Evolutionary conservation across 2,888 invertebrate species (phyloP).

Genomic region (Melanargia galathea): DNA sequence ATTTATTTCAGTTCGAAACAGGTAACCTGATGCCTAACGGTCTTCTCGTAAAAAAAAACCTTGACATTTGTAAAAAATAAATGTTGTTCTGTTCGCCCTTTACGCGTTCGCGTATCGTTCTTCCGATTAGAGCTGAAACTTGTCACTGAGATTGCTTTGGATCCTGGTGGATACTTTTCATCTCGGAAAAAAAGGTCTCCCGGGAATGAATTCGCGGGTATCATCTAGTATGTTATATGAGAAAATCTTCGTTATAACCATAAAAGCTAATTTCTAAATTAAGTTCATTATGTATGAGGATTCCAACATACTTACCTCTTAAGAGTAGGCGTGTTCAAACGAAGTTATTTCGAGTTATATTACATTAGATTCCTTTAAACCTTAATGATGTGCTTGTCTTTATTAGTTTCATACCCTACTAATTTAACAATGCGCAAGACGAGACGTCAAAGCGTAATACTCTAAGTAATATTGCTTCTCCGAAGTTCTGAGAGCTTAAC

Average conservation of each 20-base stretch:
- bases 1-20: conserved; percentile 9
- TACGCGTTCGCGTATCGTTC: too few relatives aligned
- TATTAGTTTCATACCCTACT: conserved; percentile 51
- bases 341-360: background rate
- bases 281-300: background rate
- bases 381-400: conserved; percentile 35
- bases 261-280: too few relatives aligned
- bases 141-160: too few relatives aligned
- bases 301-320: background rate
- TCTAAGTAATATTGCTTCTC: conserved; percentile 53
- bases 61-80: too few relatives aligned
- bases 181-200: too few relatives aligned
- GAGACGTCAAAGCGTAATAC: conserved; percentile 46
- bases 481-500: conserved; percentile 57
- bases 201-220: too few relatives aligned
- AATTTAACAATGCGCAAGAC: conserved; percentile 47
- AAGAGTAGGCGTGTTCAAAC: background rate
- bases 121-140: too few relatives aligned
- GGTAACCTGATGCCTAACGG: background rate
- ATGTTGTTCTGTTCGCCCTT: too few relatives aligned
- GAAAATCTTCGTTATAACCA: too few relatives aligned
- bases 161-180: too few relatives aligned
- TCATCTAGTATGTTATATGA: too few relatives aligned
- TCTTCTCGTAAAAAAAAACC: too few relatives aligned
- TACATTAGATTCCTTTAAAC: background rate